Conservation (phyloP, 2,797 vertebrate species). For the Mastacembelus armatus region DNA sequence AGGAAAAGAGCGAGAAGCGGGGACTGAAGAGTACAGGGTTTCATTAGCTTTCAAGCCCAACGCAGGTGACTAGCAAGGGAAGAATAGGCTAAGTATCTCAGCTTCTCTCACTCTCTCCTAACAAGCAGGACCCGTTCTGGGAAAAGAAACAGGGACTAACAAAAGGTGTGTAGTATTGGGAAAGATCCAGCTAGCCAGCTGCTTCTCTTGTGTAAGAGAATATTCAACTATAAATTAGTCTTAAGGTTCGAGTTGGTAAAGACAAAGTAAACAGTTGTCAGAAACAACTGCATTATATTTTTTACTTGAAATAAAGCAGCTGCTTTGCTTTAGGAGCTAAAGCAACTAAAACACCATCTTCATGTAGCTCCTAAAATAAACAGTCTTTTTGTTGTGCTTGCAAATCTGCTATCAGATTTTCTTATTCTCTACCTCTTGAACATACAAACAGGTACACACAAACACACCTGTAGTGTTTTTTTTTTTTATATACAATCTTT, state of each 20-base stretch:
- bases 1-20: slow-evolving; percentile 16
- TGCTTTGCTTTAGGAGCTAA: background rate
- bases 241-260: slow-evolving; percentile 19
- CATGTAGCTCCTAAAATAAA: background rate
- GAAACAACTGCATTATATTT: background rate
- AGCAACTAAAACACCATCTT: too few species aligned
- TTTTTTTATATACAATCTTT: background rate
- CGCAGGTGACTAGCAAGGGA: slow-evolving; percentile 75
- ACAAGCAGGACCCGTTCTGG: slow-evolving; percentile 55
- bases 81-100: slow-evolving; percentile 66
- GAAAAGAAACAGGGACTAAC: slow-evolving; percentile 51
- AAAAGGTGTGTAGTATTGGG: slow-evolving; percentile 60
- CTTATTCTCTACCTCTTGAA: background rate
- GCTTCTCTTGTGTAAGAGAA: slow-evolving; percentile 53
- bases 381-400: background rate
- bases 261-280: slow-evolving; percentile 7
- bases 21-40: slow-evolving; percentile 55
- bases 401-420: background rate
- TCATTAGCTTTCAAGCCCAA: slow-evolving; percentile 73
- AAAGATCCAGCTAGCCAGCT: slow-evolving; percentile 63
- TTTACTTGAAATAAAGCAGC: slow-evolving; percentile 9
- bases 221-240: slow-evolving; percentile 42
- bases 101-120: slow-evolving; percentile 42
- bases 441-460: too few species aligned
- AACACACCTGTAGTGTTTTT: too few species aligned